Percentiles rank a stretch among this genome's conserved stretches.
Evolutionary conservation across 2,797 vertebrate species (phyloP).

Genomic region (Micropoecilia bifurca): DNA sequence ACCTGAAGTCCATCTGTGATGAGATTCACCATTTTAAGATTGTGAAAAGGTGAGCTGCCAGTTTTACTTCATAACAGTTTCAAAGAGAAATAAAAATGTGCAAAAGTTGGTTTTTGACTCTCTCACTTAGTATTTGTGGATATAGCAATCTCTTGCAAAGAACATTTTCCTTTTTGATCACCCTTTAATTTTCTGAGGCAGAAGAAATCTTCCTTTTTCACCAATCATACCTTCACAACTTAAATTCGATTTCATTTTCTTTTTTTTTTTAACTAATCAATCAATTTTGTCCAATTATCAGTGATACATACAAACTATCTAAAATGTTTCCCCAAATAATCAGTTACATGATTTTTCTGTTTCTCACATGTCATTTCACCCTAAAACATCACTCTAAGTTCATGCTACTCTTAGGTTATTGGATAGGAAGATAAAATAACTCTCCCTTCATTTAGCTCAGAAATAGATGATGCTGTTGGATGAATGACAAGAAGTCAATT

Average conservation of each 20-base stretch:
- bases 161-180: neutral
- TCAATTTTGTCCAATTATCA: neutral
- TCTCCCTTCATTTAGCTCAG: neutral
- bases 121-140: neutral
- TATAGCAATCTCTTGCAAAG: neutral
- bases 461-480: neutral
- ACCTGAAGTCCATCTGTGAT: constrained; percentile 94
- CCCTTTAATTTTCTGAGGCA: neutral
- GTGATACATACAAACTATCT: neutral
- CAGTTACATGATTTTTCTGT: neutral
- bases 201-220: neutral
- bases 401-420: neutral
- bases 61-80: neutral
- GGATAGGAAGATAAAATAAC: neutral
- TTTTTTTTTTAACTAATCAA: neutral
- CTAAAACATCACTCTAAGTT: neutral
- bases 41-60: constrained; percentile 74
- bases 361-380: neutral
- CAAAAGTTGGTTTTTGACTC: too few relatives aligned
- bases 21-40: constrained; percentile 94
- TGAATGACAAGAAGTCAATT: neutral
- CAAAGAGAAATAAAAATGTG: neutral
- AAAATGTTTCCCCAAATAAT: neutral
- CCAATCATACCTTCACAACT: neutral
- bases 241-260: neutral